phyloP scores from a whole-genome alignment of 2,797 vertebrate genomes.

The Potorous gilbertii region DNA sequence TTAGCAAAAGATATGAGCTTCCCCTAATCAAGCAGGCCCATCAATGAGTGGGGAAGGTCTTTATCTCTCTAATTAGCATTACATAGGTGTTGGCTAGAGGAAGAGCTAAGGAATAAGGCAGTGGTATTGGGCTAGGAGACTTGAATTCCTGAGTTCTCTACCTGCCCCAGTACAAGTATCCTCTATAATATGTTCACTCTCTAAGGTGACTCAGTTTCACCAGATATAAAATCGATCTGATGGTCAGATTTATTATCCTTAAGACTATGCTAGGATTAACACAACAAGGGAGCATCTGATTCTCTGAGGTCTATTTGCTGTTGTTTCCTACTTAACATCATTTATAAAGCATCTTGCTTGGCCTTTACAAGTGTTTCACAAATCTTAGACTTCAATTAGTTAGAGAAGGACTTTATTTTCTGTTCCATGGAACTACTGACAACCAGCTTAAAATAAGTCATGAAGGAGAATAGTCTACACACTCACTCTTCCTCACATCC shows the following conservation, averaged over 20 bases:
- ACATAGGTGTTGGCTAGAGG: neutral
- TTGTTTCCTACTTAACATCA: neutral
- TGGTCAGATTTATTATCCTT: too few relatives aligned
- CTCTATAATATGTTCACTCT: neutral
- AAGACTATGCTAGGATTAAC: neutral
- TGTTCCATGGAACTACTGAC: neutral
- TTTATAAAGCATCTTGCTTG: constrained; percentile 45
- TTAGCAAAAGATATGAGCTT: too few relatives aligned
- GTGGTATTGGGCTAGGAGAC: neutral
- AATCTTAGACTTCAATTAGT: neutral
- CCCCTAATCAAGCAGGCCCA: too few relatives aligned
- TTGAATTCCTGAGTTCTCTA: neutral
- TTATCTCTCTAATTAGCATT: too few relatives aligned
- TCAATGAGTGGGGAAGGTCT: too few relatives aligned
- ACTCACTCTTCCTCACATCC: neutral
- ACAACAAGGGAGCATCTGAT: neutral
- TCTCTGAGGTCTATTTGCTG: neutral
- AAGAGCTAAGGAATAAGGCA: neutral
- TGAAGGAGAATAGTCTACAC: neutral
- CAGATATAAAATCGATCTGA: neutral
- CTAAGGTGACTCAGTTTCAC: neutral
- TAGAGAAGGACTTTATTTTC: neutral
- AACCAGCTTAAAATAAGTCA: constrained; percentile 15
- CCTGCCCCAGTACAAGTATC: neutral
- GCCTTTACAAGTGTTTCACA: constrained; percentile 33